Evolutionary conservation across 2,797 vertebrate genomes (phyloP), one percentile per base, ranked within the genome.

Genomic region (Bradypodion pumilum): DNA sequence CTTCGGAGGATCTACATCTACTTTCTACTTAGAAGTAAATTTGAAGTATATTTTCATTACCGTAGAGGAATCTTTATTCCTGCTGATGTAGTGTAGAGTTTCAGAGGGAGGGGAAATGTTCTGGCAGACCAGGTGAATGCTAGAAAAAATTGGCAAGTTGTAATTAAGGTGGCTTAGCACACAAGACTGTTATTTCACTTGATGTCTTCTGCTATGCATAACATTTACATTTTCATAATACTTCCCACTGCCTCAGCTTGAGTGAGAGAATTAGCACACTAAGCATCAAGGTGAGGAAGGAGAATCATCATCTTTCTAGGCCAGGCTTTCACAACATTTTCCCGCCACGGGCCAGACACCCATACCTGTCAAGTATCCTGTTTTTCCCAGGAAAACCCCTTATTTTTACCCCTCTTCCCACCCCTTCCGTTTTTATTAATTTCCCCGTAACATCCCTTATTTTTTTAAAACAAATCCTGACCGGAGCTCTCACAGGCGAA

Each of bases 1-100:
- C 37, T 83, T 77, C 35, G 85, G 70, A 87, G 89, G 84, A 89
- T 85, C 77, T 75, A 40, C 75, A 89, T 92, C 81, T 88, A 13
- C 73, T 83, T 66, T 78, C 76, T n/a, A 85, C 82, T 78, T 89
- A 81, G 63, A 82, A 83, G 72, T 0, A 1, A 89, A 73, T 40
- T n/a, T 80, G 44, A 66, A 85, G 76, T 85, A 63, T 29, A 59
- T 23, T 86, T 42, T n/a, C 63, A 44, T 74, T 87, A 59, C 87
- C 69, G 84, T 35, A 69, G 37, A 0, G 0, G 60, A 16, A 65
- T 84, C 49, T 63, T 77, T 46, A 1, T 13, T 90, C 37, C 81
- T 63, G 16, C 13, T 75, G 74, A 42, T 72, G 25, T 32, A 46
- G 46, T 80, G 44, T 35, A 40, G 13, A 35, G 16, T 2, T 89